Evolutionary conservation across 1,140 invertebrate genomes (phyloP), one percentile per base, ranked within the genome.

Genomic region (Sinonovacula constricta): DNA sequence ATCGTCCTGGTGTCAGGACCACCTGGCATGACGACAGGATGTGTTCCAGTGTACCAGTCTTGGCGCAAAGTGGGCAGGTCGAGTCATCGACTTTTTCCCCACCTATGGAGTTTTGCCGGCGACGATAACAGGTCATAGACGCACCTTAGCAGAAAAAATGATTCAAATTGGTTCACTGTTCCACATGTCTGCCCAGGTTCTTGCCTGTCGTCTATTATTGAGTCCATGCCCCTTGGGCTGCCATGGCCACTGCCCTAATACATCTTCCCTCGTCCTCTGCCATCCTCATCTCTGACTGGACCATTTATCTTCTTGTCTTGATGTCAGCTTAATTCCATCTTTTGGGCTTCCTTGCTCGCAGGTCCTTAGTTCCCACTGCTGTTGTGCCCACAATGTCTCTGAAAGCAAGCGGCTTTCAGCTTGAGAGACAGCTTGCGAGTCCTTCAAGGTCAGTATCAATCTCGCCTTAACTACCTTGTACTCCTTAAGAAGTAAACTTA

Each of bases 401-500:
- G 62, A 34, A 34, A 22, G 18, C 10, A 36, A 34, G 14, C 3
- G 31, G 26, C 62, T 65, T 65, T 65, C 62, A 34, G 62, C 33
- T 36, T 31, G 34, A 12, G 12, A 2, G 12, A 34, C 62, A 18
- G 62, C 62, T n/a, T 36, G 62, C 10, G 57, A 53, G 22, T 72
- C 51, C 24, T 70, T 57, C 49, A 60, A 33, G 7, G 62, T 67
- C 66, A 76, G 57, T 14, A 69, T 30, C n/a, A 62, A 53, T 26
- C 54, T 33, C 15, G 57, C 57, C 28, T 60, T 60, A 30, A 28
- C 65, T 28, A 36, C 34, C 39, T 80, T 68, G 30, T 56, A 63
- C 36, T 80, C 70, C 39, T 80, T 56, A 14, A 74, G 69, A n/a
- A 74, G 24, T 7, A 57, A 75, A 34, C 36, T 56, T 22, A 75